Percentiles rank a stretch among this genome's conserved stretches.
These are phyloP conservation scores for Drosophila formosana DNA, from an alignment of 2,888 invertebrate species.

Conservation along the genomic window DNA sequence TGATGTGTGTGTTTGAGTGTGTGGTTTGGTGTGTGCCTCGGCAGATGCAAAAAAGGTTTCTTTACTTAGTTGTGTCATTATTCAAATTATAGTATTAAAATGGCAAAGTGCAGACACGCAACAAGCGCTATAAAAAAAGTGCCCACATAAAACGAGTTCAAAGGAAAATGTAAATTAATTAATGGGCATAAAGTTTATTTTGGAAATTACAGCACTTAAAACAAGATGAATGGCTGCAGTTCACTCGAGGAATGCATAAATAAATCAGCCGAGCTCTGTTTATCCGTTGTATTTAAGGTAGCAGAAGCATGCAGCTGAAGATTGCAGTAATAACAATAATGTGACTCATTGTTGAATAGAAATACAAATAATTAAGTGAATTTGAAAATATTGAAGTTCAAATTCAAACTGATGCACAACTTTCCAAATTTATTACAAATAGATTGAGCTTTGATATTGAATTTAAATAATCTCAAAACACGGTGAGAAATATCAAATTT, in stretches of 20 bases:
- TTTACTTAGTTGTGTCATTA: constrained; percentile 42
- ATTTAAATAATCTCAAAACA: neutral
- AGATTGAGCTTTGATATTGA: neutral
- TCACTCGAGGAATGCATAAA: neutral
- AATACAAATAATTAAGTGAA: neutral
- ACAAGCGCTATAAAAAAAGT: constrained; percentile 22
- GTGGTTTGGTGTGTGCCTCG: constrained; percentile 24
- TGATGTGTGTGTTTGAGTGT: constrained; percentile 19
- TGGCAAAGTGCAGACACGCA: constrained; percentile 6
- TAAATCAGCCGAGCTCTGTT: neutral
- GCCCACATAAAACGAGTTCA: neutral
- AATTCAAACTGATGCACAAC: neutral
- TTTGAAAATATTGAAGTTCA: neutral
- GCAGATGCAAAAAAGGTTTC: constrained; percentile 52
- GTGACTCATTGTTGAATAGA: too few relatives aligned
- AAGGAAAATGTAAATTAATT: constrained; percentile 13
- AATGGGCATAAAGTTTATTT: constrained; percentile 10
- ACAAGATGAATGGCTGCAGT: neutral
- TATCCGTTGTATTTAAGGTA: neutral
- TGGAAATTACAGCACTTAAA: neutral
- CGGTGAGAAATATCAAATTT: neutral
- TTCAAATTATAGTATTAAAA: constrained; percentile 41
- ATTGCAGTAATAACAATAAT: neutral
- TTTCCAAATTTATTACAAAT: neutral
- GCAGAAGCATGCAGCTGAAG: neutral